Conservation (phyloP, 2,113 vertebrate genomes). For the Crotalus helleri region DNA sequence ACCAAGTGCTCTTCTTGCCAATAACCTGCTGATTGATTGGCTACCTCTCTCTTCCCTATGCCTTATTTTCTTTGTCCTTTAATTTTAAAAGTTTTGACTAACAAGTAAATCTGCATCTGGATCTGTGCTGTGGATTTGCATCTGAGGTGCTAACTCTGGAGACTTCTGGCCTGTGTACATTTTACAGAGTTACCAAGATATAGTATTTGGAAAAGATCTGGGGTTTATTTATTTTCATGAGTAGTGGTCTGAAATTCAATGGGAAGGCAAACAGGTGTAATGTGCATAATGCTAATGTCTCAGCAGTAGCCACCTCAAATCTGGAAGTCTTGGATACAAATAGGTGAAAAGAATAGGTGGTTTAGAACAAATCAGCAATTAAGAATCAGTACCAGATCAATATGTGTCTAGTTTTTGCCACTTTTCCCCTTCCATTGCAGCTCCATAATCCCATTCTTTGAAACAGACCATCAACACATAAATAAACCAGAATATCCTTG, state of each 20-base stretch:
- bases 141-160: neutral
- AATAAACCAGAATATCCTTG: neutral
- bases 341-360: no score
- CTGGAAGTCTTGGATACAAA: neutral
- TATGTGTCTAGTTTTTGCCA: neutral
- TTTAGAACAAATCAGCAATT: neutral
- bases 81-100: neutral
- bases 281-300: neutral
- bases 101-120: neutral
- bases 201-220: neutral
- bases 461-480: no score
- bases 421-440: neutral
- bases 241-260: neutral
- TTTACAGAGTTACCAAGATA: neutral
- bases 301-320: neutral
- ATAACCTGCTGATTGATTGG: neutral
- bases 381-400: neutral
- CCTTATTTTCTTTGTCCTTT: neutral
- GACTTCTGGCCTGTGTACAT: neutral
- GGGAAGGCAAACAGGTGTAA: neutral
- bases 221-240: neutral
- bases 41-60: neutral
- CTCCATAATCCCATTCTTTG: neutral
- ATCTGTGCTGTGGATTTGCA: neutral
- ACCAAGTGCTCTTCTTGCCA: neutral